Conservation (phyloP, 2,888 invertebrate species). For the Patella pellucida region DNA sequence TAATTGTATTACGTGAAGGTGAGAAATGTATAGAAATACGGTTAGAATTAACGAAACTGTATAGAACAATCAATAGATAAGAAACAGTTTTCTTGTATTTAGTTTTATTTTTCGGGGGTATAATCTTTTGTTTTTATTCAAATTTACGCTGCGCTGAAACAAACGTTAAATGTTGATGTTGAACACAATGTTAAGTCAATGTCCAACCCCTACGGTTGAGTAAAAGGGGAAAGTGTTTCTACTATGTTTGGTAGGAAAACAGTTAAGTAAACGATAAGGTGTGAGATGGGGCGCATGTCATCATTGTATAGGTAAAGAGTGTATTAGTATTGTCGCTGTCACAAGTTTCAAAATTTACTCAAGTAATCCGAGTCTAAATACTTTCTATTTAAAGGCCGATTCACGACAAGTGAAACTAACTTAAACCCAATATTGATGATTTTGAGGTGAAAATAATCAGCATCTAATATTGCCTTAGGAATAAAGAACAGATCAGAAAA, state of each 20-base stretch:
- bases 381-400: conserved; percentile 3
- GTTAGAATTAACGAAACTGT: too few species aligned
- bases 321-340: conserved; percentile 20
- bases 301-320: conserved; percentile 17
- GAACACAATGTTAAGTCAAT: conserved; percentile 1
- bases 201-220: neutral
- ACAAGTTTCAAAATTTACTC: conserved; percentile 17
- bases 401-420: neutral
- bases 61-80: too few species aligned
- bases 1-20: too few species aligned
- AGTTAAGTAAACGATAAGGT: conserved; percentile 5
- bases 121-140: too few species aligned
- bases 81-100: too few species aligned
- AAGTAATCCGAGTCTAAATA: conserved; percentile 18
- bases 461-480: neutral
- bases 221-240: neutral
- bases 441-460: neutral
- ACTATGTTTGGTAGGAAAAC: conserved; percentile 1
- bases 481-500: neutral
- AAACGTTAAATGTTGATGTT: neutral
- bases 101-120: too few species aligned
- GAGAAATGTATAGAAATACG: too few species aligned
- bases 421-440: neutral
- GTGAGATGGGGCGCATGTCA: neutral
- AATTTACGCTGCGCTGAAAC: neutral